Evolutionary conservation across 2,113 vertebrate species (phyloP), one percentile per base, ranked within the genome.

Genomic region (Callopanchax toddi): DNA sequence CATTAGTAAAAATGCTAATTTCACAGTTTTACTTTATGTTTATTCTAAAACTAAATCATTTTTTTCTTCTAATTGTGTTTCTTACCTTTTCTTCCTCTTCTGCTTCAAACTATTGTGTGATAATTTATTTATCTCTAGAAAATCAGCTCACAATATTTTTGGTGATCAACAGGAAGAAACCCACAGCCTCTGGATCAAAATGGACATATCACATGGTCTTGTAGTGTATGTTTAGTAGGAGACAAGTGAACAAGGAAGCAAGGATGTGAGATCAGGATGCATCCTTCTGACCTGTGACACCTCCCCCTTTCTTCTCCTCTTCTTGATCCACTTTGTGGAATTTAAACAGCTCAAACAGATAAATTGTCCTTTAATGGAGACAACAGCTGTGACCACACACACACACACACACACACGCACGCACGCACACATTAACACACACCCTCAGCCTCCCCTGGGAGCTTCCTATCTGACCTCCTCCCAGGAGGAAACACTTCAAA

Each of bases 321-420:
- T 6, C 29, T 40, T 50, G 34, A 40, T 52, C 34, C 17, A 50
- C 36, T 53, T 21, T n/a, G 40, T 52, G 12, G 39, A 5, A 56
- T 45, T 46, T 58, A 52, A 71, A 50, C 62, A 46, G 29, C 56
- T 63, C 34, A 66, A 61, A 74, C 39, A 32, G 29, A 6, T 60
- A 55, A 79, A 66, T 20, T 52, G 50, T 69, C 34, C 37, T 52
- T 57, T 70, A 56, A 70, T 70, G 55, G 55, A 40, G 20, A 6
- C 12, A 48, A 52, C 76, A 79, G 64, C 76, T 74, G 71, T 26
- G 56, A 21, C 21, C 23, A 23, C 50, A 55, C 61, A 17, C 21
- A 60, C 43, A 42, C 46, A 32, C 29, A 32, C 29, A 32, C 6
- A 6, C 4, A 32, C 60, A 62, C 46, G 20, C 36, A 26, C 34